These are phyloP conservation scores for Cecropterus lyciades DNA, from an alignment of 1,140 invertebrate species.

Conservation along the genomic window DNA sequence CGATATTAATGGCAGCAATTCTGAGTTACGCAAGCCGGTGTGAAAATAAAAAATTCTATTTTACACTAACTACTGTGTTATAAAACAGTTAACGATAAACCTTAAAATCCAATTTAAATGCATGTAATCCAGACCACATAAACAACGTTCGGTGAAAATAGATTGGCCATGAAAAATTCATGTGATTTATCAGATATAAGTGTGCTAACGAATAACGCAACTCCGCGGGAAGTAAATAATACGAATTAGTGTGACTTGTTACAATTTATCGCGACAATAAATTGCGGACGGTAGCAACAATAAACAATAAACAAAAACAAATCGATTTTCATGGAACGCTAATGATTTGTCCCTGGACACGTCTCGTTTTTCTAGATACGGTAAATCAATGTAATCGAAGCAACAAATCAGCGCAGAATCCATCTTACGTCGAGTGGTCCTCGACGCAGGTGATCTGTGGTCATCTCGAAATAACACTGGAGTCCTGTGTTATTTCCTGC, in stretches of 20 bases:
- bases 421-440: no score
- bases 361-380: background rate
- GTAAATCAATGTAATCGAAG: background rate
- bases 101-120: slow-evolving; percentile 62
- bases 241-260: slow-evolving; percentile 21
- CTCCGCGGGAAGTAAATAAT: slow-evolving; percentile 45
- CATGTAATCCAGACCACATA: slow-evolving; percentile 48
- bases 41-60: background rate
- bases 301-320: slow-evolving; percentile 4
- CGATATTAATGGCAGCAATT: no score
- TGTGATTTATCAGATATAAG: slow-evolving; percentile 51
- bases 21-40: background rate
- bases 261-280: slow-evolving; percentile 25
- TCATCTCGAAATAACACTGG: no score
- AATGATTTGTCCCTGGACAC: background rate
- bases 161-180: slow-evolving; percentile 55
- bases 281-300: slow-evolving; percentile 17
- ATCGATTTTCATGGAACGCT: slow-evolving; percentile 5
- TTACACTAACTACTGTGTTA: slow-evolving; percentile 30
- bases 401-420: no score
- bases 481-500: no score
- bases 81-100: slow-evolving; percentile 38
- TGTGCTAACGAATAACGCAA: slow-evolving; percentile 37
- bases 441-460: no score
- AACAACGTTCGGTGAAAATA: slow-evolving; percentile 47